Conservation (phyloP, 2,113 vertebrate genomes). For the Cisticola juncidis region DNA sequence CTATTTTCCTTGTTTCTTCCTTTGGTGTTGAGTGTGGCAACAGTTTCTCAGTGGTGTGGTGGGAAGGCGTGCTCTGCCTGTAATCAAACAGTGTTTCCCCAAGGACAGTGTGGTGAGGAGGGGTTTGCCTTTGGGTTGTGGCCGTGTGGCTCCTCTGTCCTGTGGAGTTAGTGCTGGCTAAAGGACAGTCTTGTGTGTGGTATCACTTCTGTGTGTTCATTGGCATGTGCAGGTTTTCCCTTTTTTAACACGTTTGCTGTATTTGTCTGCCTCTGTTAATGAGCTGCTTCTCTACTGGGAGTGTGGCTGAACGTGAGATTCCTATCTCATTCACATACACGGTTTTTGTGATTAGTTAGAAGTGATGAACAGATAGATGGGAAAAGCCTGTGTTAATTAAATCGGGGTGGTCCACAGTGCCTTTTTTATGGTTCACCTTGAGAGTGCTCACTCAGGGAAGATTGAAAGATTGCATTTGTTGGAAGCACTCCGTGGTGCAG, state of each 20-base stretch:
- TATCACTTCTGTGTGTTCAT: not conserved
- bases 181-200: not conserved
- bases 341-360: not conserved
- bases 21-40: not conserved
- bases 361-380: not conserved
- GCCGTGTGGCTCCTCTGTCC: not conserved
- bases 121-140: not conserved
- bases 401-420: not conserved
- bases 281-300: not conserved
- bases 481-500: not conserved
- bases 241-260: accelerated
- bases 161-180: not conserved
- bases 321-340: not conserved
- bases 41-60: not conserved
- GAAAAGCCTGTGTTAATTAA: not conserved
- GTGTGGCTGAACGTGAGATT: not conserved
- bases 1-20: not conserved
- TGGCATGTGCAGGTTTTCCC: not conserved
- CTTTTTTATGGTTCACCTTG: not conserved
- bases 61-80: not conserved
- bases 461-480: not conserved
- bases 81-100: not conserved
- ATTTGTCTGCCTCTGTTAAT: not conserved
- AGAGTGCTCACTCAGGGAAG: not conserved
- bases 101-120: not conserved